These are phyloP conservation scores for Chanos chanos DNA, from an alignment of 2,797 vertebrate genomes.

Conservation along the genomic window DNA sequence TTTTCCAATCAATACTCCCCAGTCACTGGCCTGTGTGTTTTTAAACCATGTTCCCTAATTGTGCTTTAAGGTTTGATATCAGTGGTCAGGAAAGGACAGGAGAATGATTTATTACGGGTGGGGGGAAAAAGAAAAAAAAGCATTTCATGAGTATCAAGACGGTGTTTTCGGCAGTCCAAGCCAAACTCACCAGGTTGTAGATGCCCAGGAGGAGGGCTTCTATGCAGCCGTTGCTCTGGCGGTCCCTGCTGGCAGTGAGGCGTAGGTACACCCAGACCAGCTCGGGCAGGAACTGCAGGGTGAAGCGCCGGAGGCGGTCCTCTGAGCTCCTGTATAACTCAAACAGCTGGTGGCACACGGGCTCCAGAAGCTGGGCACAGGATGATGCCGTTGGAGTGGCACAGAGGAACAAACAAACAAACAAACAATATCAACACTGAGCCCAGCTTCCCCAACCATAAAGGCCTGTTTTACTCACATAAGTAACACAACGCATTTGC, in stretches of 20 bases:
- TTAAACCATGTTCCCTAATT: too few species aligned
- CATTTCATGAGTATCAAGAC: background rate
- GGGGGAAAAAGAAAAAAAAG: background rate
- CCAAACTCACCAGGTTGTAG: slow-evolving; percentile 95
- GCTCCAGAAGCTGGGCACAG: slow-evolving; percentile 84
- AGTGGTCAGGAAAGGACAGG: too few species aligned
- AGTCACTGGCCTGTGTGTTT: too few species aligned
- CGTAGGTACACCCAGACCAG: slow-evolving; percentile 94
- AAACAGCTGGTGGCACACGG: slow-evolving; percentile 96
- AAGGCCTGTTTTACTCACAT: too few species aligned
- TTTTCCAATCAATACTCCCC: too few species aligned
- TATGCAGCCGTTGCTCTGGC: slow-evolving; percentile 94
- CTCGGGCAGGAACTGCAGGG: slow-evolving; percentile 93
- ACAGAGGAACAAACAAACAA: slow-evolving; percentile 1
- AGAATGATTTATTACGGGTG: too few species aligned
- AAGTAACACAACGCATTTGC: too few species aligned
- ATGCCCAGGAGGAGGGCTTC: slow-evolving; percentile 95
- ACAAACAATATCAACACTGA: too few species aligned
- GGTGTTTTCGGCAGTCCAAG: too few species aligned
- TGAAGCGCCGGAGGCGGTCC: slow-evolving; percentile 89
- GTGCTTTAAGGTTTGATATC: too few species aligned
- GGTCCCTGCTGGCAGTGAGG: slow-evolving; percentile 86
- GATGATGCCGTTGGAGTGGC: background rate
- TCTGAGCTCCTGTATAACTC: slow-evolving; percentile 94
- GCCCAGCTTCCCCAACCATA: too few species aligned